phyloP scores from a whole-genome alignment of 2,113 vertebrate genomes.

The Odocoileus virginianus region DNA sequence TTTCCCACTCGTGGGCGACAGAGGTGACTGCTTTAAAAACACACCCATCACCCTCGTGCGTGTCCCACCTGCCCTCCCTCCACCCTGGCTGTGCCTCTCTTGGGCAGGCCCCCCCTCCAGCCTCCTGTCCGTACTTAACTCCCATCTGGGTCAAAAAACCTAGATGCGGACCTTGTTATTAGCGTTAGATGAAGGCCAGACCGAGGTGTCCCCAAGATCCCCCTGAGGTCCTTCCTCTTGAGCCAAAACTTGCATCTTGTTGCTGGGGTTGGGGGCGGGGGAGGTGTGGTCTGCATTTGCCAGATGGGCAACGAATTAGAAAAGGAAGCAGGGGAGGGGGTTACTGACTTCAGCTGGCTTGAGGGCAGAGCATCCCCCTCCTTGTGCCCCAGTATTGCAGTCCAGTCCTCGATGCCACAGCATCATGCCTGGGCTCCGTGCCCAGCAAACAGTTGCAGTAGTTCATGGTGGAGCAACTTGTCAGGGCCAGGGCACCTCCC shows the following conservation, averaged over 20 bases:
- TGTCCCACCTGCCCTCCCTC: neutral
- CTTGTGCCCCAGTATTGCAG: fast-evolving
- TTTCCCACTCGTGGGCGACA: neutral
- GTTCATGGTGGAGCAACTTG: neutral
- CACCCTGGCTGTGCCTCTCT: slow-evolving; percentile 37
- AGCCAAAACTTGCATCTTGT: slow-evolving; percentile 46
- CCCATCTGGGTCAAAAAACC: slow-evolving; percentile 28
- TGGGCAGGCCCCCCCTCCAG: neutral
- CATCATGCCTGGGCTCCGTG: fast-evolving
- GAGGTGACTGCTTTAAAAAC: neutral
- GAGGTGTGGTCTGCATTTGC: neutral
- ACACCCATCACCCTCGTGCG: neutral
- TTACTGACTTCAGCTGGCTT: slow-evolving; percentile 60
- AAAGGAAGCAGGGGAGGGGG: fast-evolving
- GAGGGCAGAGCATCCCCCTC: slow-evolving; percentile 20
- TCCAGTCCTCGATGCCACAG: neutral
- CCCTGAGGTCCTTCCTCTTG: slow-evolving; percentile 61
- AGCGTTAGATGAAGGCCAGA: slow-evolving; percentile 65
- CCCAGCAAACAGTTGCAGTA: too few species aligned
- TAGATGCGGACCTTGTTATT: slow-evolving; percentile 49
- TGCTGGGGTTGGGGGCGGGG: neutral
- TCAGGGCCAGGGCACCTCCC: neutral
- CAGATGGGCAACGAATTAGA: slow-evolving; percentile 29
- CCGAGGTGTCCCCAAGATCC: slow-evolving; percentile 61
- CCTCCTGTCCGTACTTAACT: slow-evolving; percentile 26